phyloP scores from a whole-genome alignment of 2,113 vertebrate genomes.

The Lepisosteus oculatus region DNA sequence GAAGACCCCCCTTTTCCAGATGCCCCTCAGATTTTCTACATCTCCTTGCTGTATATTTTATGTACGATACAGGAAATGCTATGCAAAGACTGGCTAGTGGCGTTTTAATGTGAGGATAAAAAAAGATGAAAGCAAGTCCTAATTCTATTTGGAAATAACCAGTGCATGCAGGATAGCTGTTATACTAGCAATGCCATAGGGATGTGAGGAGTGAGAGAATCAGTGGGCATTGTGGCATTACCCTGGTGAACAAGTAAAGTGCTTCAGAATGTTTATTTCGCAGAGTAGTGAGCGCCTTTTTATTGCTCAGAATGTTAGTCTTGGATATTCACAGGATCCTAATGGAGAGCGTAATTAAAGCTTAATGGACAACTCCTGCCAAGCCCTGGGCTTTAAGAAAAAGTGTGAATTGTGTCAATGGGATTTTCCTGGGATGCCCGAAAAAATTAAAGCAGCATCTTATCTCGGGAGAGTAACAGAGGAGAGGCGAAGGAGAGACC shows the following conservation, averaged over 20 bases:
- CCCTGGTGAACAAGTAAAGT: conserved; percentile 65
- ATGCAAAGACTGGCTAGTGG: conserved; percentile 68
- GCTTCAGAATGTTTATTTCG: conserved; percentile 65
- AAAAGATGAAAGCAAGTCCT: conserved; percentile 66
- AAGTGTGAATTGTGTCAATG: too few relatives aligned
- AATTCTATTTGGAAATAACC: conserved; percentile 75
- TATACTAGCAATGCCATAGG: conserved; percentile 67
- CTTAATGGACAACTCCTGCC: too few relatives aligned
- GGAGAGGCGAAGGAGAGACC: conserved; percentile 16
- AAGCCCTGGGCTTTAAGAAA: too few relatives aligned
- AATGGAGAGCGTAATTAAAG: too few relatives aligned
- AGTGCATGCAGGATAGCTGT: conserved; percentile 70
- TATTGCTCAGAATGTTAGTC: too few relatives aligned
- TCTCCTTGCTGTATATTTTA: conserved; percentile 36
- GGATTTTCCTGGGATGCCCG: conserved; percentile 44
- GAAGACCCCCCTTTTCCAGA: conserved; percentile 68
- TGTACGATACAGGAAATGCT: too few relatives aligned
- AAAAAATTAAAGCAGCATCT: not conserved
- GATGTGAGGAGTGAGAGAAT: conserved; percentile 66
- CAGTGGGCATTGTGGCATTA: conserved; percentile 73
- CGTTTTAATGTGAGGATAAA: conserved; percentile 60
- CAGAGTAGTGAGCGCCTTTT: too few relatives aligned
- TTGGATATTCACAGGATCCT: too few relatives aligned
- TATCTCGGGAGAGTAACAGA: conserved; percentile 12
- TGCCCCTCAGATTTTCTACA: conserved; percentile 72